Evolutionary conservation across 1,140 invertebrate genomes (phyloP), one percentile per base, ranked within the genome.

Genomic region (Cotesia chilonis): DNA sequence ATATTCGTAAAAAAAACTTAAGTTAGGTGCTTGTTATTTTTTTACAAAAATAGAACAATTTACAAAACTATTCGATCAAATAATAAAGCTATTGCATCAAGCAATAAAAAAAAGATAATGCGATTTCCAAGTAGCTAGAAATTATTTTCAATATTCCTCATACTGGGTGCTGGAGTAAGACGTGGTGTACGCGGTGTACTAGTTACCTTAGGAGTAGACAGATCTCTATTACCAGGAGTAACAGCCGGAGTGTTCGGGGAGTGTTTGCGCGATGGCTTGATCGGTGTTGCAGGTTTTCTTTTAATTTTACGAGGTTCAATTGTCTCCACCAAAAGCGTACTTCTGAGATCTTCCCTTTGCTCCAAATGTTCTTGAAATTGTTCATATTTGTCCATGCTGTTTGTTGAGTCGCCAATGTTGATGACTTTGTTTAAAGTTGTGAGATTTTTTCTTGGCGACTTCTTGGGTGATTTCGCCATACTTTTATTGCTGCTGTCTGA

Each of bases 301-400:
- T 79, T 82, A 75, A 79, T 77, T 37, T 65, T 80, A 38, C 71
- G 79, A 4, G 37, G 14, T 9, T 55, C 68, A 28, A 35, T 65
- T 2, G 66, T 71, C 1, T 80, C 78, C 1, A 82, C 79, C 12
- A 87, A 51, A 55, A 84, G 75, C 0, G 85, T 86, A 63, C 85
- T 87, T 4, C 85, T 74, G 4, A 86, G 52, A 68, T 87, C 85
- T 12, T 80, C 78, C 4, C 77, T 79, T 1, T 78, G 57, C 3
- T 79, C 79, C 36, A 87, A 73, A 54, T 86, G 83, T n/a, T 85
- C 80, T 73, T 85, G 82, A 70, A 87, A 87, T 67, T 85, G 75
- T 66, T 75, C 82, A 14, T 87, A 87, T 9, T 0, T 78, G 74
- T 14, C 77, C 72, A 69, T 68, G 66, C 17, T 63, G 59, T 55